phyloP scores from a whole-genome alignment of 2,888 invertebrate species.

The Pristionchus entomophagus region DNA sequence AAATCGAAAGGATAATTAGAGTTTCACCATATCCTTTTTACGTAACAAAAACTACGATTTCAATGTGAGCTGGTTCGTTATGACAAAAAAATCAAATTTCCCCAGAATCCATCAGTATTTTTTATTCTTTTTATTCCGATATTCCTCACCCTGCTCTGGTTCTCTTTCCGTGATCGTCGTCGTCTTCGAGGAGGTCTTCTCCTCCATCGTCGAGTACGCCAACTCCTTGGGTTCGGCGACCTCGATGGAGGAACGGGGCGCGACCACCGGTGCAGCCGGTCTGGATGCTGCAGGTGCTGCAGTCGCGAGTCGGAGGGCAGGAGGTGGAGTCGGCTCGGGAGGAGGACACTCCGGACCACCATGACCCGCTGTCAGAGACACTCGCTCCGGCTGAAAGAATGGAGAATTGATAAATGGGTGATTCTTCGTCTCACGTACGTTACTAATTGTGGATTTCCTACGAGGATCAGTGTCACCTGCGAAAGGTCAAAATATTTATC shows the following conservation, averaged over 20 bases:
- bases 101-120: neutral
- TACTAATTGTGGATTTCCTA: neutral
- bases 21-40: too few relatives aligned
- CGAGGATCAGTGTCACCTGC: neutral
- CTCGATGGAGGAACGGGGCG: neutral
- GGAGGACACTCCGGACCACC: slow-evolving; percentile 56
- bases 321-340: slow-evolving; percentile 61
- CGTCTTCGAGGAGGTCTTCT: neutral
- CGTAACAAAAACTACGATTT: too few relatives aligned
- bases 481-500: neutral
- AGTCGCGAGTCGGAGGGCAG: neutral
- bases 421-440: neutral
- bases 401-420: neutral
- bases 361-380: slow-evolving; percentile 54
- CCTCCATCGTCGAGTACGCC: neutral
- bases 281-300: slow-evolving; percentile 14
- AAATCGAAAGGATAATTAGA: too few relatives aligned
- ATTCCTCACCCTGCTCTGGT: slow-evolving; percentile 1
- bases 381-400: slow-evolving; percentile 53
- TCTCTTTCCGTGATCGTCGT: neutral
- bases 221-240: neutral
- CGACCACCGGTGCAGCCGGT: neutral
- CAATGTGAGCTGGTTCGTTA: too few relatives aligned
- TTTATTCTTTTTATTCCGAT: neutral
- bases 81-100: too few relatives aligned